phyloP scores from a whole-genome alignment of 2,797 vertebrate genomes.

The Steatocranus sp. region DNA sequence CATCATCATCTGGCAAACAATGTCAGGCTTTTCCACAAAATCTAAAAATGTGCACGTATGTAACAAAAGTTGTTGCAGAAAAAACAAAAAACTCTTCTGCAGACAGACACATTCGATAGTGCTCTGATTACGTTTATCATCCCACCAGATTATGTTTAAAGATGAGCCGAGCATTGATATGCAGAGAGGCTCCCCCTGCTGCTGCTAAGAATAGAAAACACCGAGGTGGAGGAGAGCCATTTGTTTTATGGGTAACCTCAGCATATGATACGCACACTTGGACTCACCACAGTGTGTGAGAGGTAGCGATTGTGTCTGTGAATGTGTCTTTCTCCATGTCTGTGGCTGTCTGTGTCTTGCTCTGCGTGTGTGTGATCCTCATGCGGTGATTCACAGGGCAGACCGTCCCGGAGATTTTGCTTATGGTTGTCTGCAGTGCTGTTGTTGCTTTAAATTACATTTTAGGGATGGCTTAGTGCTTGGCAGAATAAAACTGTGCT shows the following conservation, averaged over 20 bases:
- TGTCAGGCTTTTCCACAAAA: neutral
- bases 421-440: conserved; percentile 12
- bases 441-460: conserved; percentile 37
- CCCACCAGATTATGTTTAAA: conserved; percentile 41
- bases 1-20: neutral
- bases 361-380: neutral
- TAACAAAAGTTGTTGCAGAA: neutral
- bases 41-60: neutral
- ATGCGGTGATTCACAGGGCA: conserved; percentile 1
- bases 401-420: neutral
- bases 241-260: conserved; percentile 30
- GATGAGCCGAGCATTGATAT: conserved; percentile 52
- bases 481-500: conserved; percentile 1
- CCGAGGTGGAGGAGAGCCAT: conserved; percentile 11
- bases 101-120: neutral
- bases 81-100: neutral
- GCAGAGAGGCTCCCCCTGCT: conserved; percentile 20
- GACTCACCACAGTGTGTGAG: neutral
- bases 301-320: conserved; percentile 2
- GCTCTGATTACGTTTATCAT: neutral
- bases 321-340: neutral
- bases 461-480: conserved; percentile 14
- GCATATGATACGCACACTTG: neutral
- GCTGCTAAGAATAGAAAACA: conserved; percentile 49
- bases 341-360: neutral